Percentiles rank a stretch among this genome's conserved stretches.
These are phyloP conservation scores for Lutjanus erythropterus DNA, from an alignment of 2,113 vertebrate genomes.

Conservation along the genomic window DNA sequence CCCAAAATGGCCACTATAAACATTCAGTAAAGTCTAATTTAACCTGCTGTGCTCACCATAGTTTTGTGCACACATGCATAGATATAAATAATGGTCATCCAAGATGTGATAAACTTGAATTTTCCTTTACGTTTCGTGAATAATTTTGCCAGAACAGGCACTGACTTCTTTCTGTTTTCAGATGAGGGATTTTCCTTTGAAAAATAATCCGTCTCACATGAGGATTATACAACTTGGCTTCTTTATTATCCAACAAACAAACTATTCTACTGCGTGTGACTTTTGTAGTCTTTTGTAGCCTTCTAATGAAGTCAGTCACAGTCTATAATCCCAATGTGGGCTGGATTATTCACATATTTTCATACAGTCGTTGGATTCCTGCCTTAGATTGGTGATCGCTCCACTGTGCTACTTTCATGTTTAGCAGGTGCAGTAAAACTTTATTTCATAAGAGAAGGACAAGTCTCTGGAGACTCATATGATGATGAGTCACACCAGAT, in stretches of 20 bases:
- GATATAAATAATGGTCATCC: neutral
- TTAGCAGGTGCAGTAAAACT: conserved; percentile 27
- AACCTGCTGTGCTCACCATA: neutral
- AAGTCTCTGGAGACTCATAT: conserved; percentile 11
- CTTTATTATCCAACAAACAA: neutral
- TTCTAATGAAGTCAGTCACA: neutral
- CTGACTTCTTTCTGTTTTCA: neutral
- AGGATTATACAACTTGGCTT: neutral
- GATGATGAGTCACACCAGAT: conserved; percentile 48
- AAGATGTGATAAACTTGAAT: neutral
- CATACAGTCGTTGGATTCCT: neutral
- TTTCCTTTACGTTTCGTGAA: neutral
- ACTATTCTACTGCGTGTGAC: neutral
- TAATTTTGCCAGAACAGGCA: too few species aligned
- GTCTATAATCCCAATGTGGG: neutral
- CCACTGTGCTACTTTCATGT: neutral
- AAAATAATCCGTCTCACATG: neutral
- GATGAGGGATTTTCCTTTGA: neutral
- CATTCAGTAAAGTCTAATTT: neutral
- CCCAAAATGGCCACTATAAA: neutral
- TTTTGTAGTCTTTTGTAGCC: neutral
- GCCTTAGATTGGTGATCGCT: neutral
- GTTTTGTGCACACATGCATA: neutral
- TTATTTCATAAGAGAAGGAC: neutral
- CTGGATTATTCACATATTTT: neutral